Evolutionary conservation across 2,797 vertebrate genomes (phyloP).

Genomic region (Leptoclinus maculatus): DNA sequence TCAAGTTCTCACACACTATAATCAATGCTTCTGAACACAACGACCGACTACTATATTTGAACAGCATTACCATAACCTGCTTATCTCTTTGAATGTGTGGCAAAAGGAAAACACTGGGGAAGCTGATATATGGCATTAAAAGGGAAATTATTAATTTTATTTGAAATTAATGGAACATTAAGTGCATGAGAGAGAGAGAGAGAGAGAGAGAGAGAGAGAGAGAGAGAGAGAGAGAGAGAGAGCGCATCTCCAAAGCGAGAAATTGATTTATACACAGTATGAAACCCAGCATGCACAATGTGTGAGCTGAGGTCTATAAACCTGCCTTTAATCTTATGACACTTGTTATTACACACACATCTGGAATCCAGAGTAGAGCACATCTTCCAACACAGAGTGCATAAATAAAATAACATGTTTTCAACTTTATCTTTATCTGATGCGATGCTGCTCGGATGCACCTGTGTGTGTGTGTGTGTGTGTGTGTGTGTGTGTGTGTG

Average conservation of each 20-base stretch:
- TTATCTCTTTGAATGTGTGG: conserved; percentile 10
- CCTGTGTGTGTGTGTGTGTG: background rate
- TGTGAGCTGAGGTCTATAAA: conserved; percentile 9
- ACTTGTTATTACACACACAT: background rate
- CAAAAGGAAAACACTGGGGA: background rate
- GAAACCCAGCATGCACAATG: conserved; percentile 17
- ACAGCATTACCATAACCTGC: conserved; percentile 29
- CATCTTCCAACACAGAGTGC: background rate
- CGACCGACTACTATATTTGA: conserved; percentile 20
- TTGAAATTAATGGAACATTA: conserved; percentile 21
- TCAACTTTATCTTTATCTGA: conserved; percentile 1
- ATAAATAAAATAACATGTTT: background rate
- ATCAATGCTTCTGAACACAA: conserved; percentile 48
- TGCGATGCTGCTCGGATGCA: conserved; percentile 10
- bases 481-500: background rate
- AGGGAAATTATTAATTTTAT: conserved; percentile 35
- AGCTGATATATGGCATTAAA: conserved; percentile 19
- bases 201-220: background rate
- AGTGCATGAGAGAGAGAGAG: background rate
- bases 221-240: background rate
- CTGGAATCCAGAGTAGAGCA: background rate
- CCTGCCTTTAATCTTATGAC: background rate
- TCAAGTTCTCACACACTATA: conserved; percentile 37
- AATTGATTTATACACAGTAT: conserved; percentile 47
- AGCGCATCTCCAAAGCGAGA: conserved; percentile 25